Evolutionary conservation across 2,888 invertebrate species (phyloP).

Genomic region (Platycheirus albimanus): DNA sequence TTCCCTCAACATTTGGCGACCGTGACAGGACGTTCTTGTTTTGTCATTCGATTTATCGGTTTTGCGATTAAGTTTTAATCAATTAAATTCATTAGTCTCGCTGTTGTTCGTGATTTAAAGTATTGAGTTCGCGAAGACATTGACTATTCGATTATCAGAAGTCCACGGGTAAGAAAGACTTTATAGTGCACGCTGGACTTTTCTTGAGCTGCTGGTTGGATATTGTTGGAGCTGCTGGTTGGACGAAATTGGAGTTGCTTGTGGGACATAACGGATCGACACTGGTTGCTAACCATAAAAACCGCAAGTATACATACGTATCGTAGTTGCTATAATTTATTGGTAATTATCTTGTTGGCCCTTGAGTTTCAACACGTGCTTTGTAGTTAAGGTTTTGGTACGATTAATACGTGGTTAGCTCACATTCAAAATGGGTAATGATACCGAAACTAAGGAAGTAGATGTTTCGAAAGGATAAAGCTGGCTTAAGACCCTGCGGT

Average conservation of each 20-base stretch:
- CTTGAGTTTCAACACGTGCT: not conserved
- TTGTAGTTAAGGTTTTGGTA: not conserved
- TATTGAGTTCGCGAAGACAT: not conserved
- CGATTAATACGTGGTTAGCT: not conserved
- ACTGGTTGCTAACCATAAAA: not conserved
- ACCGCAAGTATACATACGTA: constrained; percentile 5
- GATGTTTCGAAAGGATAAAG: not conserved
- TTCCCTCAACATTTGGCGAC: constrained; percentile 1
- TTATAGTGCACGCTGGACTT: no score
- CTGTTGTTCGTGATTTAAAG: not conserved
- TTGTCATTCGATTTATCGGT: not conserved
- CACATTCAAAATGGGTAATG: not conserved
- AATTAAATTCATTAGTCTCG: not conserved
- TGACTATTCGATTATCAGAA: no score
- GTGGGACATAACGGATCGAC: not conserved
- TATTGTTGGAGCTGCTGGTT: not conserved
- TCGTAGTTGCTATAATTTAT: not conserved
- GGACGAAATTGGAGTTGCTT: not conserved
- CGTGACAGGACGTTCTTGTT: not conserved
- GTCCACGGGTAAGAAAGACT: no score
- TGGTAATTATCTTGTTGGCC: not conserved
- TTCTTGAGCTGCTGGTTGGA: not conserved
- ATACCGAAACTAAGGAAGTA: not conserved
- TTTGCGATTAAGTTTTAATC: not conserved
- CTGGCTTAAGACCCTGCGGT: not conserved